Base-by-base conservation (phyloP, 2,113 vertebrate genomes). In the Anhinga rufa region DNA sequence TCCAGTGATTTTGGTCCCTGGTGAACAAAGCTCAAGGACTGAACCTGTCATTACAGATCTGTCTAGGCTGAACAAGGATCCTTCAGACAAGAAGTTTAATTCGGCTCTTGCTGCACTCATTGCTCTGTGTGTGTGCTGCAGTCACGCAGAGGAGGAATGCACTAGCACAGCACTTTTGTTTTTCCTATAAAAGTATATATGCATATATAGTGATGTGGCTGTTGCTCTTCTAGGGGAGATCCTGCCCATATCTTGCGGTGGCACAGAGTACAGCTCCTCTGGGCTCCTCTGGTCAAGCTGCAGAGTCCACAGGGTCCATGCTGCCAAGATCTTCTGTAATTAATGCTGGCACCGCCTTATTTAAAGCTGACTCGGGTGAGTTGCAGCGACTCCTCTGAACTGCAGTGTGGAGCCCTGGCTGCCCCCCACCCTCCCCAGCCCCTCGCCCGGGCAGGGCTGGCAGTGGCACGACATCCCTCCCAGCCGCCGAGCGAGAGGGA, bases 101-200 rank as follows among this genome's bases (percentile, higher is more conserved):
- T 80, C 1, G 1, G 10, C 49, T 78, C 81, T 74, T 1, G 2
- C 54, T 1, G 0, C 3, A 0, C 40, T 70, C 4, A 1, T 48
- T n/a, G 38, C 54, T 82, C 34, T 17, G 17, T 58, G 36, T 2
- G 1, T 11, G 62, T 17, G 69, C 75, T 51, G 49, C 55, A 46
- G 68, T 38, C 1, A 2, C 42, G 84, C 88, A 36, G 74, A 44
- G 58, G 69, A 75, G 64, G 48, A 80, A 38, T 29, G 57, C 32
- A 36, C 25, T 11, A 77, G 80, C 71, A 31, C 75, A 74, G 88
- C 54, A 61, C 57, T 75, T 83, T 21, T 58, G 13, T 60, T 76
- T 72, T 34, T 49, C 38, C 65, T 70, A 9, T 20, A 38, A 13
- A 55, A 25, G 11, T 38, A 26, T 14, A 21, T 14, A 9, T 8